These are phyloP conservation scores for Phyllopteryx taeniolatus DNA, from an alignment of 2,113 vertebrate genomes.

Conservation along the genomic window DNA sequence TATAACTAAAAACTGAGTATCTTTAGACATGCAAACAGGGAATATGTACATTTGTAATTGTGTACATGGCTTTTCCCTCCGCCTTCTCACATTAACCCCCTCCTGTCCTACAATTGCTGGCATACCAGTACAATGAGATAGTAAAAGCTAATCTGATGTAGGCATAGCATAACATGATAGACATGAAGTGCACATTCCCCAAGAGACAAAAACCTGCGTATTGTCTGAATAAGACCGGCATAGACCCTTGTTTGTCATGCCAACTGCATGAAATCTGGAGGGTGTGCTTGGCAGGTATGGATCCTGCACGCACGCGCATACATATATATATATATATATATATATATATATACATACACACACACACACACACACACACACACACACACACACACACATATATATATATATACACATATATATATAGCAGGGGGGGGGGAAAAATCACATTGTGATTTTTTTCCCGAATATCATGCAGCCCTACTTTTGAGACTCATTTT, in stretches of 20 bases:
- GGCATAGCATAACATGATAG: constrained; percentile 54
- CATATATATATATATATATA: too few relatives aligned
- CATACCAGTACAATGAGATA: constrained; percentile 49
- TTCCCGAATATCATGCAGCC: too few relatives aligned
- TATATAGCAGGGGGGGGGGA: too few relatives aligned
- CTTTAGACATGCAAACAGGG: constrained; percentile 23
- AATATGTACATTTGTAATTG: constrained; percentile 5
- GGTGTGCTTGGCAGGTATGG: neutral
- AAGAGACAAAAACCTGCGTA: constrained; percentile 8
- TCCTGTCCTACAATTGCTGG: constrained; percentile 54
- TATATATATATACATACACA: too few relatives aligned
- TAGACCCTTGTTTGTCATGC: constrained; percentile 45
- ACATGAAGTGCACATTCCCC: constrained; percentile 44
- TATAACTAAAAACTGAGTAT: constrained; percentile 44
- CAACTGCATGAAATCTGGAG: constrained; percentile 20
- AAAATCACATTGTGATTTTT: too few relatives aligned
- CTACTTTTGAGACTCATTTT: too few relatives aligned
- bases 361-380: too few relatives aligned
- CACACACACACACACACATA: too few relatives aligned
- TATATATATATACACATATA: too few relatives aligned
- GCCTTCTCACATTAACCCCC: constrained; percentile 30
- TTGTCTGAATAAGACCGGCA: constrained; percentile 42
- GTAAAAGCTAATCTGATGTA: constrained; percentile 66
- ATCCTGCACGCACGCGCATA: neutral
- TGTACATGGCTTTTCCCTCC: constrained; percentile 10